Base-by-base conservation (phyloP, 92 coral and sea anemone species). In the Hydrozoanthus gracilis region DNA sequence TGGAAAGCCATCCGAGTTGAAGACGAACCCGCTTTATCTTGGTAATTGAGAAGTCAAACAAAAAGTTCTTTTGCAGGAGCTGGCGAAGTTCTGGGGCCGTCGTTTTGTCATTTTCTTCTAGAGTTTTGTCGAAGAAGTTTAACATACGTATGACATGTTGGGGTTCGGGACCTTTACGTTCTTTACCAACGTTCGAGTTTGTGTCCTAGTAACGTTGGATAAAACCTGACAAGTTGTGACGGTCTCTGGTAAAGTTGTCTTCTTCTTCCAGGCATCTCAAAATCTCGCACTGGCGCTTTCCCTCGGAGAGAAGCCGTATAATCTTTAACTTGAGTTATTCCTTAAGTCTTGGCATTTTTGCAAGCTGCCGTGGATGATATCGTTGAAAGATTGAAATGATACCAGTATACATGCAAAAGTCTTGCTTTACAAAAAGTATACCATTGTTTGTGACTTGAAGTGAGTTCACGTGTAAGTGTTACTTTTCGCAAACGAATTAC, bases 231-330 rank as follows among this genome's bases (percentile, higher is more conserved):
- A 88, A 44, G 52, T 88, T 74, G 47, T 76, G 82, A 44, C 87
- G 58, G 46, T 66, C 76, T 61, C 56, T 82, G 46, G 72, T 69
- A 76, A 88, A 82, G 61, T 58, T 14, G 54, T 88, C 70, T 58
- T 88, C 71, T 60, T 88, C 56, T 67, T 88, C 20, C 8, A 87
- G 62, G 48, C 69, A 80, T 71, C 60, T 46, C 69, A 82, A 80
- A 45, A 87, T 80, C 14, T 87, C 65, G 72, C 55, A 87, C 14
- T 79, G 51, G n/a, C 79, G 73, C 35, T 55, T 62, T 18, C 87
- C 79, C 56, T 74, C 60, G 15, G 55, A 48, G 35, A 74, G n/a
- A 18, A 74, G 62, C 58, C 27, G 16, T 35, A 74, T 52, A 12
- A 74, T 74, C 39, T 74, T 74, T n/a, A 46, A 3, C 79, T 74